These are phyloP conservation scores for Limosa lapponica DNA, from an alignment of 2,797 vertebrate species.

Conservation along the genomic window DNA sequence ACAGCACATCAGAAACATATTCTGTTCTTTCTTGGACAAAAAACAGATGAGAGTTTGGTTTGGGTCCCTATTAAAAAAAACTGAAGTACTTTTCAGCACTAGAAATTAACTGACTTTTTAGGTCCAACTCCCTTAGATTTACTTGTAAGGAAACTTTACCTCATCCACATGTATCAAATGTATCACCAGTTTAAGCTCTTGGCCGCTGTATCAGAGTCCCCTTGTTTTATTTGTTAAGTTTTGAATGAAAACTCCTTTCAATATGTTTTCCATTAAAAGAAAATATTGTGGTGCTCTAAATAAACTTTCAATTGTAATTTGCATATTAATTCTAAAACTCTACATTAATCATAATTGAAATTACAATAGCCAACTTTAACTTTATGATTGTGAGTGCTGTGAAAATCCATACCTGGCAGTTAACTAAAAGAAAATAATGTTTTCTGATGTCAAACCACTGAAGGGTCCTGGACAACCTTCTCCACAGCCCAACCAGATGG, in stretches of 20 bases:
- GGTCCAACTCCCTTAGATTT: background rate
- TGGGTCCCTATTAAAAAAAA: rapidly evolving
- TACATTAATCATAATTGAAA: background rate
- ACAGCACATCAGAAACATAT: background rate
- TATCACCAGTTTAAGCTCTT: background rate
- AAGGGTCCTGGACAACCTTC: background rate
- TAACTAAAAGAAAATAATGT: background rate
- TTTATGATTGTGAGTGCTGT: background rate
- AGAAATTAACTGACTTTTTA: background rate
- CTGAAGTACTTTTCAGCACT: background rate
- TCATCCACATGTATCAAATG: background rate
- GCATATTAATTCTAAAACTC: background rate
- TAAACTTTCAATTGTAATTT: background rate
- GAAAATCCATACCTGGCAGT: background rate
- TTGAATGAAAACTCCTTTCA: background rate
- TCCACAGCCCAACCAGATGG: background rate
- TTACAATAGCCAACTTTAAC: background rate
- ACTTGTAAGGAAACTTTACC: background rate
- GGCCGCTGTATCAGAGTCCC: background rate
- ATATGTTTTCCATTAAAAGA: background rate
- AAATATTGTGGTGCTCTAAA: background rate
- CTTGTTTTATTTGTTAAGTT: background rate
- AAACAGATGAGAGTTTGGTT: background rate
- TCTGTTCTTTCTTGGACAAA: background rate
- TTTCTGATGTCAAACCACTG: background rate